Conservation (phyloP, 92 coral and sea anemone species). For the Heliopora coerulea region DNA sequence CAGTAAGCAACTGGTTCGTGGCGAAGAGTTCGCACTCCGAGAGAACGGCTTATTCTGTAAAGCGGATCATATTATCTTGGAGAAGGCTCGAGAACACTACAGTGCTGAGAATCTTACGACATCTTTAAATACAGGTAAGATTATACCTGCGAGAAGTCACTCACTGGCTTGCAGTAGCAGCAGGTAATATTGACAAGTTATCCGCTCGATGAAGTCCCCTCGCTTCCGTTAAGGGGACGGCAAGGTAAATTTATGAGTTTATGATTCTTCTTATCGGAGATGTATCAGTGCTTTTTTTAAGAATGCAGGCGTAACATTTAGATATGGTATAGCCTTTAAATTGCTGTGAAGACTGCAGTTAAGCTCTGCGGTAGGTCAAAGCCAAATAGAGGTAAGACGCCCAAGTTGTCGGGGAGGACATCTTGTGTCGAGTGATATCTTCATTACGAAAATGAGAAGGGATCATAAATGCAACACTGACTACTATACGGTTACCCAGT, state of each 20-base stretch:
- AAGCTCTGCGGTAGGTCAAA: conserved; percentile 42
- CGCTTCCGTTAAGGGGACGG: conserved; percentile 3
- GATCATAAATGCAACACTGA: background rate
- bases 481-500: no score
- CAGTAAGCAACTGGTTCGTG: conserved; percentile 91
- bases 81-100: conserved; percentile 68
- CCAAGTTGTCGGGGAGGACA: conserved; percentile 4
- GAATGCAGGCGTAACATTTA: conserved; percentile 39
- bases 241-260: conserved; percentile 2
- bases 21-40: conserved; percentile 95
- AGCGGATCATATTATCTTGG: conserved; percentile 96
- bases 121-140: conserved; percentile 33
- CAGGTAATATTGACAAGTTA: no score
- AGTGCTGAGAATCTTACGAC: conserved; percentile 6
- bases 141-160: background rate
- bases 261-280: conserved; percentile 18
- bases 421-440: conserved; percentile 37
- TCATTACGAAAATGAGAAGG: conserved; percentile 21
- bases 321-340: conserved; percentile 42
- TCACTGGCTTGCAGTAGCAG: no score
- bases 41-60: conserved; percentile 97
- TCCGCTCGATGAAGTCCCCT: background rate
- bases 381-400: background rate
- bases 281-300: conserved; percentile 37
- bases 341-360: conserved; percentile 5